Percentiles rank a stretch among this genome's conserved stretches.
phyloP scores from a whole-genome alignment of 2,888 invertebrate genomes.

The Drosophila nigricruria region DNA sequence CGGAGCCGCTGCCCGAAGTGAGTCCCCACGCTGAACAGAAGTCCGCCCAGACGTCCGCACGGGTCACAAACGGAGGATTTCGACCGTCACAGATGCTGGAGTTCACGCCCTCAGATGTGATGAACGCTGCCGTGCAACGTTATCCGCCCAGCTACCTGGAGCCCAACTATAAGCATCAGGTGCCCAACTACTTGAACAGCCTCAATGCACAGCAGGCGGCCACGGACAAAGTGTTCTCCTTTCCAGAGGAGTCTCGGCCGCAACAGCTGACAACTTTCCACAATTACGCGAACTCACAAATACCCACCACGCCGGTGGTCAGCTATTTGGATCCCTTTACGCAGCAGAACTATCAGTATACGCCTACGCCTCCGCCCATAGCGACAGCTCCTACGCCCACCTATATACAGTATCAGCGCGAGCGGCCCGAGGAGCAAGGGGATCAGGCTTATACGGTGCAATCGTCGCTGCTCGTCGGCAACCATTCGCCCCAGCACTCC shows the following conservation, averaged over 20 bases:
- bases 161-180: conserved; percentile 57
- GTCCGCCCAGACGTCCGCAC: conserved; percentile 37
- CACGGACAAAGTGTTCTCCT: conserved; percentile 67
- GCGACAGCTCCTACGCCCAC: conserved; percentile 27
- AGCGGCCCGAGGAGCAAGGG: conserved; percentile 45
- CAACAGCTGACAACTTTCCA: conserved; percentile 36
- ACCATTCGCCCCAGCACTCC: conserved; percentile 33
- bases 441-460: conserved; percentile 82
- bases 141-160: conserved; percentile 71
- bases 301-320: conserved; percentile 79
- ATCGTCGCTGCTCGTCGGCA: conserved; percentile 76
- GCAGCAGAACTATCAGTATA: conserved; percentile 75
- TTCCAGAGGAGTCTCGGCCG: conserved; percentile 47
- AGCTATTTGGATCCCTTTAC: conserved; percentile 81
- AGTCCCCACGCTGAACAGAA: not conserved
- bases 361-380: conserved; percentile 18
- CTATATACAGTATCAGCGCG: conserved; percentile 59
- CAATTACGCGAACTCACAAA: conserved; percentile 39
- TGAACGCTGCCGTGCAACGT: conserved; percentile 45
- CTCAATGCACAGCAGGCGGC: conserved; percentile 29
- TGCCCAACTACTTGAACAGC: conserved; percentile 51
- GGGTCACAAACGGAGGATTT: conserved; percentile 67
- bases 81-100: conserved; percentile 78
- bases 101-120: conserved; percentile 79
- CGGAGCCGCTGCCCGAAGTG: conserved; percentile 41